A percentile compares a stretch with the other conserved stretches of the same genome.
Evolutionary conservation across 1,140 invertebrate genomes (phyloP).

Genomic region (Microplitis demolitor): DNA sequence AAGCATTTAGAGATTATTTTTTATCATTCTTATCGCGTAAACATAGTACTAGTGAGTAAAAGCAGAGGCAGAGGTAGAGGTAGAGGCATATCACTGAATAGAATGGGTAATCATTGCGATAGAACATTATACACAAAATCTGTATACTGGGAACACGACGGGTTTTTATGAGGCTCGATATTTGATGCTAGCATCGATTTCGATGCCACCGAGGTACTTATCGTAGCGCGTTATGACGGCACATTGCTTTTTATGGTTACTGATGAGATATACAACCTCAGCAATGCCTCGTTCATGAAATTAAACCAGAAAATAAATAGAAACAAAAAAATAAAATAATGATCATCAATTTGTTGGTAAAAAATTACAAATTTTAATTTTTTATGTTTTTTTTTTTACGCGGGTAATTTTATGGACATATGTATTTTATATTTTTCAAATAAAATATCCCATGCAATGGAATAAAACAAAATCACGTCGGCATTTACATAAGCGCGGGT

Average conservation of each 20-base stretch:
- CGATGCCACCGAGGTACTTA: slow-evolving; percentile 46
- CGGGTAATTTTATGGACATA: neutral
- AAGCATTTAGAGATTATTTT: slow-evolving; percentile 8
- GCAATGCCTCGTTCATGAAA: slow-evolving; percentile 26
- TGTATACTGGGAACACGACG: neutral
- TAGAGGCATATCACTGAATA: neutral
- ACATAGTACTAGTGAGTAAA: neutral
- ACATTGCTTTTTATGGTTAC: slow-evolving; percentile 48
- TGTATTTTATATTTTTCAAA: neutral
- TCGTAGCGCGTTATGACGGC: slow-evolving; percentile 48
- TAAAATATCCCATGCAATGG: slow-evolving; percentile 27
- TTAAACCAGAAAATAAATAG: too few species aligned
- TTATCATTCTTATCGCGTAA: neutral
- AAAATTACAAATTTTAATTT: too few species aligned
- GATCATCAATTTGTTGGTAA: slow-evolving; percentile 5
- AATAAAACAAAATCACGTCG: slow-evolving; percentile 61
- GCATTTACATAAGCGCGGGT: slow-evolving; percentile 62
- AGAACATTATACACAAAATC: slow-evolving; percentile 47
- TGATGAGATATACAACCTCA: slow-evolving; percentile 22
- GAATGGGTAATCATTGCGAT: slow-evolving; percentile 47
- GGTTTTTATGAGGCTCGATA: slow-evolving; percentile 55
- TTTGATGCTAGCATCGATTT: slow-evolving; percentile 58
- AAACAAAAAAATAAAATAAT: too few species aligned
- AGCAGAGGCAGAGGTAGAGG: too few species aligned
- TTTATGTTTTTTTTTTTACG: too few species aligned